Percentiles rank a stretch among this genome's conserved stretches.
Evolutionary conservation across 2,888 invertebrate species (phyloP).

Genomic region (Alentia gelatinosa): DNA sequence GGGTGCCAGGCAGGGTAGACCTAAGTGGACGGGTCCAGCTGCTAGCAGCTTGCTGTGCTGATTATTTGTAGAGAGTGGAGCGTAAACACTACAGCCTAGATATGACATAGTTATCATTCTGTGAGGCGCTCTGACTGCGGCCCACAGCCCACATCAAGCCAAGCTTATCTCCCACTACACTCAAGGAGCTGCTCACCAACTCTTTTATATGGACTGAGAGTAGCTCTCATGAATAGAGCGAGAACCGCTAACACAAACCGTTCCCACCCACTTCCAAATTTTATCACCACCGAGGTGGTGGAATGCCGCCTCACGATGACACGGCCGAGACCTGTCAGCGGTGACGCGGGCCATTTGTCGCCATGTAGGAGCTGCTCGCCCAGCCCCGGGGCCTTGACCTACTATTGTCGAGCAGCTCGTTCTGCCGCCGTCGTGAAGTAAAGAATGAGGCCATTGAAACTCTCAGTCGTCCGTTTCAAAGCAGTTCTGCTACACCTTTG

Average conservation of each 20-base stretch:
- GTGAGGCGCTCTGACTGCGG: background rate
- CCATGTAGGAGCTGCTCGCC: background rate
- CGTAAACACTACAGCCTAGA: constrained; percentile 12
- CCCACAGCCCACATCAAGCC: background rate
- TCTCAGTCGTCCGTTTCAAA: background rate
- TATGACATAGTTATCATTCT: constrained; percentile 52
- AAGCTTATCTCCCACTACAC: background rate
- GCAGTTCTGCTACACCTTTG: background rate
- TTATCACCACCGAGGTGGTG: constrained; percentile 15
- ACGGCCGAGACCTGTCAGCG: background rate
- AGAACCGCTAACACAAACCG: background rate
- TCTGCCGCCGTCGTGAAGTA: background rate
- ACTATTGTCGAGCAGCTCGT: background rate
- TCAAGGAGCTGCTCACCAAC: too few relatives aligned
- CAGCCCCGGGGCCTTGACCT: background rate
- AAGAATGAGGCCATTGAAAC: background rate
- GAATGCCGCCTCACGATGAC: constrained; percentile 22
- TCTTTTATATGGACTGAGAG: background rate
- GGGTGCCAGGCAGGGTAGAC: background rate
- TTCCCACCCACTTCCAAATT: constrained; percentile 51
- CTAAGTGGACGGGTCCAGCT: background rate
- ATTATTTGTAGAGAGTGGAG: constrained; percentile 40
- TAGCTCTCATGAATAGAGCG: background rate
- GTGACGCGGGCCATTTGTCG: constrained; percentile 45
- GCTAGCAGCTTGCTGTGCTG: background rate